Conservation (phyloP, 2,797 vertebrate species). For the Chrosomus eos region DNA sequence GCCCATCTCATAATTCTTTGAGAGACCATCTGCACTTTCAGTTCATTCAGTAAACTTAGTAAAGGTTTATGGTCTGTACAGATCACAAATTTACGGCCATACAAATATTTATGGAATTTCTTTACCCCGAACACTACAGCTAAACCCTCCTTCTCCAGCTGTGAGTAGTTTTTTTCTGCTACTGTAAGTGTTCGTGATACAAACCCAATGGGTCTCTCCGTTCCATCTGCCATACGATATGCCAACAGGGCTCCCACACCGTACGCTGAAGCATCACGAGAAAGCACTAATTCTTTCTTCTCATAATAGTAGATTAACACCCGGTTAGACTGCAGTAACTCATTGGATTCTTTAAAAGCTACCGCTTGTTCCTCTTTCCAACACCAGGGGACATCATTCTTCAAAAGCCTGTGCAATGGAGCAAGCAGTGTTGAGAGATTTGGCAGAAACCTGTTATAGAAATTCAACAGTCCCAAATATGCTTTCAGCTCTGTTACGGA, state of each 20-base stretch:
- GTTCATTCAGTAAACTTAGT: not conserved
- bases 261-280: not conserved
- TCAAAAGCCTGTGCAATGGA: too few species aligned
- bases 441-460: too few species aligned
- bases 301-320: too few species aligned
- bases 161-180: not conserved
- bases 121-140: not conserved
- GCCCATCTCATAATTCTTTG: too few species aligned
- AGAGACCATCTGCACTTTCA: not conserved
- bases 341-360: too few species aligned
- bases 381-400: too few species aligned
- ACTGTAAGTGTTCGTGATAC: not conserved
- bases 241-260: conserved; percentile 10
- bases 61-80: not conserved
- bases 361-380: too few species aligned
- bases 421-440: too few species aligned
- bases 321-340: too few species aligned
- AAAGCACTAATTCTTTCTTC: too few species aligned
- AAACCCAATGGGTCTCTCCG: not conserved
- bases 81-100: not conserved
- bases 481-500: too few species aligned
- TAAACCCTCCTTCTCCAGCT: not conserved
- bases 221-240: not conserved
- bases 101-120: not conserved
- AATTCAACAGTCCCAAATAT: too few species aligned